A percentile compares a stretch with the other conserved stretches of the same genome.
phyloP scores from a whole-genome alignment of 2,797 vertebrate genomes.

The Liparis tanakae region DNA sequence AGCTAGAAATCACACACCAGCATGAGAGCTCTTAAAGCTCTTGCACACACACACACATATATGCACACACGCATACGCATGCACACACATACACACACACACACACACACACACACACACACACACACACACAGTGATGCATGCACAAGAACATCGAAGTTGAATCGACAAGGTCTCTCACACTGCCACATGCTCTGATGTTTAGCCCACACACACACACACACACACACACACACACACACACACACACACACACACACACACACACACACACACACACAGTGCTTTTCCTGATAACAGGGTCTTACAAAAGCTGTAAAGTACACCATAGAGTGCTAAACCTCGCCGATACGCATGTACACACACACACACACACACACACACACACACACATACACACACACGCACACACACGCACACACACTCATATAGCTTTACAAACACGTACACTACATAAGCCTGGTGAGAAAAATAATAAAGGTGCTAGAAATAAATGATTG shows the following conservation, averaged over 20 bases:
- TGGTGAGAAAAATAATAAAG: conserved; percentile 58
- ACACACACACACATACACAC: conserved; percentile 4
- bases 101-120: conserved; percentile 9
- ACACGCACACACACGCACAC: background rate
- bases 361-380: background rate
- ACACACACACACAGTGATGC: conserved; percentile 9
- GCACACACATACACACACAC: background rate
- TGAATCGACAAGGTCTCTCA: conserved; percentile 33
- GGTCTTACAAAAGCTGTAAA: conserved; percentile 43
- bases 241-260: conserved; percentile 5
- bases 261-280: background rate
- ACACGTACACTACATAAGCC: conserved; percentile 14
- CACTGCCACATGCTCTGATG: conserved; percentile 40
- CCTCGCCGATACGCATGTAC: background rate
- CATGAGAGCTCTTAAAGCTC: conserved; percentile 51
- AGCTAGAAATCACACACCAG: conserved; percentile 49
- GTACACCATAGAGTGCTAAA: conserved; percentile 22
- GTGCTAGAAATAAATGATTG: conserved; percentile 79
- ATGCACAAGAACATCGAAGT: conserved; percentile 10
- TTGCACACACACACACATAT: background rate
- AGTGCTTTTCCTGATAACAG: conserved; percentile 42
- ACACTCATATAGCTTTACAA: conserved; percentile 8
- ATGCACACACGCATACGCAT: background rate
- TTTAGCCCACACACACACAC: conserved; percentile 51
- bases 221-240: conserved; percentile 23